Conservation (phyloP, 2,888 invertebrate species). For the Ectemnius continuus region DNA sequence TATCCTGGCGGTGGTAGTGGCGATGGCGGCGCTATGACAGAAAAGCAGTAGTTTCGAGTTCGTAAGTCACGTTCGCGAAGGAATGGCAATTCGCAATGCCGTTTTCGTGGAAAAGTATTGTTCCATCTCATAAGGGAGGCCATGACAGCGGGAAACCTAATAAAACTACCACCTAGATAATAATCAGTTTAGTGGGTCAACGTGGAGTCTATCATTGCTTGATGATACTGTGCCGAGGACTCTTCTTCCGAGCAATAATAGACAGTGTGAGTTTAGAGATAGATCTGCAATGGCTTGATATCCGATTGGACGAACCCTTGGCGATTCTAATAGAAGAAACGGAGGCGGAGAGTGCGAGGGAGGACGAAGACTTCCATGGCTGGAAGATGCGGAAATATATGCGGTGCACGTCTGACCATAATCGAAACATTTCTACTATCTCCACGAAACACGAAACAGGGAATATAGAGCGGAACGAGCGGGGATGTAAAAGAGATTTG, state of each 20-base stretch:
- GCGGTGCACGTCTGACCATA: conserved; percentile 50
- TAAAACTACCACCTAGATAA: too few relatives aligned
- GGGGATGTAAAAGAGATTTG: conserved; percentile 25
- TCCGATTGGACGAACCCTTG: conserved; percentile 29
- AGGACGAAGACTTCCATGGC: conserved; percentile 26
- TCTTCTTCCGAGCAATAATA: conserved; percentile 21
- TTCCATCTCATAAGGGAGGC: too few relatives aligned
- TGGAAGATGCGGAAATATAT: conserved; percentile 30
- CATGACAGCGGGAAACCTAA: too few relatives aligned
- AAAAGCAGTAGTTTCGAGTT: too few relatives aligned
- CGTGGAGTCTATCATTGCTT: too few relatives aligned
- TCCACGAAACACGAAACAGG: conserved; percentile 29
- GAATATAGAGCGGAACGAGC: conserved; percentile 12
- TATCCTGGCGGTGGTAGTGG: too few relatives aligned
- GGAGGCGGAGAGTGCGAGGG: conserved; percentile 17
- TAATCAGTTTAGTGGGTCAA: too few relatives aligned
- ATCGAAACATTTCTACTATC: conserved; percentile 46
- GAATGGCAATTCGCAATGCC: too few relatives aligned
- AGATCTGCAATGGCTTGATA: conserved; percentile 15
- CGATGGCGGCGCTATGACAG: too few relatives aligned
- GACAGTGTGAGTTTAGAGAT: conserved; percentile 29
- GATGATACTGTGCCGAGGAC: conserved; percentile 24
- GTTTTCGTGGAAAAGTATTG: too few relatives aligned
- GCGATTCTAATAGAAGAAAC: conserved; percentile 36
- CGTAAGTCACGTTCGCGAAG: too few relatives aligned